phyloP scores from a whole-genome alignment of 2,888 invertebrate genomes.

The Prosapia bicincta region DNA sequence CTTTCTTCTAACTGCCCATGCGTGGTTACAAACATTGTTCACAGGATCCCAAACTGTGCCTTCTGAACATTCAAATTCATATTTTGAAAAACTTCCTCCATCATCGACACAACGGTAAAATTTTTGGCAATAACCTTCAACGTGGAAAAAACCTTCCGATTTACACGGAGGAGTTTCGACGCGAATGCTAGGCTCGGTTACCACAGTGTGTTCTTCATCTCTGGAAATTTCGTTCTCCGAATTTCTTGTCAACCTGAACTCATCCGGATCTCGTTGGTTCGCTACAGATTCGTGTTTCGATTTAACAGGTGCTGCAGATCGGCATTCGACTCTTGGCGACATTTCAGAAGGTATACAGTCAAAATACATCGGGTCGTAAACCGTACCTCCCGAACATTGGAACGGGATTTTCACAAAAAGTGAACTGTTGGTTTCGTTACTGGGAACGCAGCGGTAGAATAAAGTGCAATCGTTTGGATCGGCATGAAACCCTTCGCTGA shows the following conservation, averaged over 20 bases:
- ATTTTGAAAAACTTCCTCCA: slow-evolving; percentile 45
- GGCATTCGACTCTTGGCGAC: slow-evolving; percentile 65
- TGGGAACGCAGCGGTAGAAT: slow-evolving; percentile 72
- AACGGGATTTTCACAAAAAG: slow-evolving; percentile 60
- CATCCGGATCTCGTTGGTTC: not conserved
- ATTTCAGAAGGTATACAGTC: slow-evolving; percentile 68
- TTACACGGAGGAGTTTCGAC: slow-evolving; percentile 35
- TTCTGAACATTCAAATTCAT: slow-evolving; percentile 54
- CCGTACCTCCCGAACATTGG: slow-evolving; percentile 70
- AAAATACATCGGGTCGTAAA: slow-evolving; percentile 64
- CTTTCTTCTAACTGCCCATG: slow-evolving; percentile 45
- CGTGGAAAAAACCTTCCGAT: slow-evolving; percentile 40
- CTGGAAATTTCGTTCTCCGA: slow-evolving; percentile 6
- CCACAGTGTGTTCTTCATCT: not conserved
- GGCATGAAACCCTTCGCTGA: slow-evolving; percentile 65
- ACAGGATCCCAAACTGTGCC: slow-evolving; percentile 58
- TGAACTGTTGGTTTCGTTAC: slow-evolving; percentile 54
- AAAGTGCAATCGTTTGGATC: slow-evolving; percentile 68
- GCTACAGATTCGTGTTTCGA: slow-evolving; percentile 6
- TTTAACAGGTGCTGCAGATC: slow-evolving; percentile 6
- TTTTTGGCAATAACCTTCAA: slow-evolving; percentile 44
- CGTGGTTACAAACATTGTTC: slow-evolving; percentile 55
- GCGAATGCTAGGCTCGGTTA: not conserved
- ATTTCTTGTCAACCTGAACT: not conserved
- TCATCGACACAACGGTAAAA: slow-evolving; percentile 47